Evolutionary conservation across 2,113 vertebrate genomes (phyloP).

Genomic region (Elaphurus davidianus): DNA sequence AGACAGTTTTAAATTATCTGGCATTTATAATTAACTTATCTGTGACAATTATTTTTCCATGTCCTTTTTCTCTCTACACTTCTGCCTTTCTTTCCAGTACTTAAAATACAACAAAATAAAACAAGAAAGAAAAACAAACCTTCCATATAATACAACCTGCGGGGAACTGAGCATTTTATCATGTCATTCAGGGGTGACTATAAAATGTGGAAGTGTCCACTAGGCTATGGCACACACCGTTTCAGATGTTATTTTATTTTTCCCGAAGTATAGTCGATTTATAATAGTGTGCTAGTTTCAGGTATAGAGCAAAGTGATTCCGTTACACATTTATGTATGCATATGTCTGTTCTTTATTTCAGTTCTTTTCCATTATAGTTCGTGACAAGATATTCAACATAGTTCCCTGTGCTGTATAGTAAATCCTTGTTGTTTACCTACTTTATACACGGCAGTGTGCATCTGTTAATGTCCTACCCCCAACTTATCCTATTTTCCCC

Average conservation of each 20-base stretch:
- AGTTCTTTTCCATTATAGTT: neutral
- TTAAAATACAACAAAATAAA: neutral
- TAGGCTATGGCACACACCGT: conserved; percentile 11
- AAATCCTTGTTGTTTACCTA: neutral
- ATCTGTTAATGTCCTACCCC: neutral
- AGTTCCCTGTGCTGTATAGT: neutral
- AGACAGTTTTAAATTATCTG: neutral
- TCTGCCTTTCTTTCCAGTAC: neutral
- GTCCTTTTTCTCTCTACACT: neutral
- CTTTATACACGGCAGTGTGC: neutral
- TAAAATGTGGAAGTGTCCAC: conserved; percentile 51
- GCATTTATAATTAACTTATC: neutral
- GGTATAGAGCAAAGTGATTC: neutral
- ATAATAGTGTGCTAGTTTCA: neutral
- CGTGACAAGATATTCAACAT: neutral
- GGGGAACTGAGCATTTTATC: neutral
- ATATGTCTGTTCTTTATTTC: neutral
- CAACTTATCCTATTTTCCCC: neutral
- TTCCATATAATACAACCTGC: neutral
- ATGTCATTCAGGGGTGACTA: neutral
- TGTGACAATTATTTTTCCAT: neutral
- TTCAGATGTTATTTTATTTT: neutral
- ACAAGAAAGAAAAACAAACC: neutral
- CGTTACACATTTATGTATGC: fast-evolving
- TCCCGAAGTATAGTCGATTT: neutral